phyloP scores from a whole-genome alignment of 2,888 invertebrate species.

The Acleris emargana region DNA sequence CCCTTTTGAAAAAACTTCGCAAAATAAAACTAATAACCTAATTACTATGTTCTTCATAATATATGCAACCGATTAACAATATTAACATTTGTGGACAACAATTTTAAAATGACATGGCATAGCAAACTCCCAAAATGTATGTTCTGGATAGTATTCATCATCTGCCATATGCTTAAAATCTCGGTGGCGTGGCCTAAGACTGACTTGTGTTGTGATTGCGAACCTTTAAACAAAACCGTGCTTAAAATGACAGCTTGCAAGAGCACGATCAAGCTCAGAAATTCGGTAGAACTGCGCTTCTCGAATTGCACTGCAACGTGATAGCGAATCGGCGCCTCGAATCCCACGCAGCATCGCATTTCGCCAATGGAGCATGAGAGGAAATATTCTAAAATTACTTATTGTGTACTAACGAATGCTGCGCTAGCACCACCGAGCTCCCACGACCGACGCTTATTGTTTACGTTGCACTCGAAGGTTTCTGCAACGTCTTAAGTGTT shows the following conservation, averaged over 20 bases:
- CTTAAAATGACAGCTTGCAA: conserved; percentile 28
- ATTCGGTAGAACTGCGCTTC: conserved; percentile 41
- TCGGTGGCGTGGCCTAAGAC: conserved; percentile 2
- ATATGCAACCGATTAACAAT: too few species aligned
- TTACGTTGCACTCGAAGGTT: conserved; percentile 76
- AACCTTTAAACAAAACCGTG: background rate
- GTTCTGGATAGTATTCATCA: too few species aligned
- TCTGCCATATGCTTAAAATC: background rate
- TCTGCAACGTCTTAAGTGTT: conserved; percentile 75
- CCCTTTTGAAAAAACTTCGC: conserved; percentile 23
- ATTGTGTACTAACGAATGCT: conserved; percentile 60
- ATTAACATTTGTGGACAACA: too few species aligned
- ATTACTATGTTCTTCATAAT: too few species aligned
- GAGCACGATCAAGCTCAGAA: conserved; percentile 29
- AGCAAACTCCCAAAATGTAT: too few species aligned
- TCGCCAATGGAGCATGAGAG: conserved; percentile 66
- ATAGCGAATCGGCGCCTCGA: conserved; percentile 50
- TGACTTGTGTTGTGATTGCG: conserved; percentile 1
- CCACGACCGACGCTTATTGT: conserved; percentile 76
- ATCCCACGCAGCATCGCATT: conserved; percentile 60
- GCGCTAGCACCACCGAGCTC: conserved; percentile 62
- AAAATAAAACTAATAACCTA: background rate
- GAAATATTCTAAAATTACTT: conserved; percentile 67
- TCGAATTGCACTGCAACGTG: conserved; percentile 43
- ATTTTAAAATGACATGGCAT: too few species aligned